Evolutionary conservation across 2,797 vertebrate species (phyloP).

Genomic region (Protosalanx chinensis): DNA sequence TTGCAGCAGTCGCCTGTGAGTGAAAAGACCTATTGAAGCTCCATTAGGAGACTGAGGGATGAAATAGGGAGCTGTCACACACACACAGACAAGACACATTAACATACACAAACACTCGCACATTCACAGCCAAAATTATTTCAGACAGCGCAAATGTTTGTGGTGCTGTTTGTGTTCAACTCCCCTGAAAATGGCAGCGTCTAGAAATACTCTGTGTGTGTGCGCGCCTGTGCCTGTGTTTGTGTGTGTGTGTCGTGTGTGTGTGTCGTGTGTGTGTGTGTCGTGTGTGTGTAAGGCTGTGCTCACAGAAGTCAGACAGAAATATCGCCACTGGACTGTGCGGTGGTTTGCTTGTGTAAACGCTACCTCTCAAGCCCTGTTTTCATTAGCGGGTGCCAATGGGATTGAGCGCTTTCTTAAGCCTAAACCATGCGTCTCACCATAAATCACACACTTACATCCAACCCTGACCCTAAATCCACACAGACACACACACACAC

Average conservation of each 20-base stretch:
- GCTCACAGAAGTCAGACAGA: background rate
- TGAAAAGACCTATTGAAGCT: constrained; percentile 59
- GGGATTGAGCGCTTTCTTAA: constrained; percentile 1
- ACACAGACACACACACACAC: too few relatives aligned
- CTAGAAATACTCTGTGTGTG: too few relatives aligned
- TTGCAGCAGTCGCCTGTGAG: constrained; percentile 40
- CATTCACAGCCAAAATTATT: constrained; percentile 24
- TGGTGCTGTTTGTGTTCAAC: background rate
- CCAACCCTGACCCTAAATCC: background rate
- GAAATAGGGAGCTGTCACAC: constrained; percentile 53
- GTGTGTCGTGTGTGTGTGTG: too few relatives aligned
- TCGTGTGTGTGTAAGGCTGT: background rate
- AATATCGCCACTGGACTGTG: background rate
- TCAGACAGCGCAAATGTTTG: background rate
- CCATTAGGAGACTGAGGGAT: constrained; percentile 16
- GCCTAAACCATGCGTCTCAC: constrained; percentile 1
- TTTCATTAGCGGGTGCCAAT: constrained; percentile 4
- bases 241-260: background rate
- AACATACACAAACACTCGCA: background rate
- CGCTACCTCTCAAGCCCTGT: background rate
- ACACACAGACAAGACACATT: background rate
- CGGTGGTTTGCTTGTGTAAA: background rate
- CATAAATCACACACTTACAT: constrained; percentile 14
- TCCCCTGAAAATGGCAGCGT: too few relatives aligned
- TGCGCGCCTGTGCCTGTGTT: background rate